Percentiles rank a stretch among this genome's conserved stretches.
Conservation (phyloP, 2,797 vertebrate genomes). For the Myotis pilosus region DNA sequence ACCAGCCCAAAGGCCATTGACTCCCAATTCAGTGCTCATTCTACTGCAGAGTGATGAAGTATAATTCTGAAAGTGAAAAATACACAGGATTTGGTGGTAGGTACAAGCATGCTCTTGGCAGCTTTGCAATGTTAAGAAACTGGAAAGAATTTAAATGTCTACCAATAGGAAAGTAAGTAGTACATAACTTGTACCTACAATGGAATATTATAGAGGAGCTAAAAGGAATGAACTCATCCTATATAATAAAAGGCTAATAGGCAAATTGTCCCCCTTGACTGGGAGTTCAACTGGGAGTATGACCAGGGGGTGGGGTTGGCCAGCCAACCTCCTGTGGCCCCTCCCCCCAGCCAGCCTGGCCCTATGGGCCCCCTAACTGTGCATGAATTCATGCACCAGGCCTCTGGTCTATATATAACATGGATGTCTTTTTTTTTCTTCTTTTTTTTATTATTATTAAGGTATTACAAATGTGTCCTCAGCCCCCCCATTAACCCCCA, state of each 20-base stretch:
- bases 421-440: too few species aligned
- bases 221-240: neutral
- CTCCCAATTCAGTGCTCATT: neutral
- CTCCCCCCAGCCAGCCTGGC: too few species aligned
- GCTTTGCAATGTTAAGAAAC: neutral
- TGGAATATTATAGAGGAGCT: neutral
- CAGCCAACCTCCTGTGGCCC: too few species aligned
- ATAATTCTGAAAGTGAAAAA: neutral
- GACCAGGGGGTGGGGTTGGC: accelerated
- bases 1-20: neutral
- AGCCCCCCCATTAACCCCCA: too few species aligned
- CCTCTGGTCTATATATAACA: neutral
- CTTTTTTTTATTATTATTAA: too few species aligned
- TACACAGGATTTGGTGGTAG: neutral
- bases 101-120: neutral
- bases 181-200: neutral
- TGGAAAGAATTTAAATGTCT: neutral
- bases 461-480: too few species aligned
- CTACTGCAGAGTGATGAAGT: neutral
- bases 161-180: neutral
- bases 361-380: too few species aligned
- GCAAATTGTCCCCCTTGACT: too few species aligned
- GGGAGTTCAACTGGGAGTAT: too few species aligned
- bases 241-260: too few species aligned
- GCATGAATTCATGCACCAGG: too few species aligned